A percentile compares a stretch with the other conserved stretches of the same genome.
These are phyloP conservation scores for Strigamia maritima DNA, from an alignment of 2,888 invertebrate genomes.

Conservation along the genomic window DNA sequence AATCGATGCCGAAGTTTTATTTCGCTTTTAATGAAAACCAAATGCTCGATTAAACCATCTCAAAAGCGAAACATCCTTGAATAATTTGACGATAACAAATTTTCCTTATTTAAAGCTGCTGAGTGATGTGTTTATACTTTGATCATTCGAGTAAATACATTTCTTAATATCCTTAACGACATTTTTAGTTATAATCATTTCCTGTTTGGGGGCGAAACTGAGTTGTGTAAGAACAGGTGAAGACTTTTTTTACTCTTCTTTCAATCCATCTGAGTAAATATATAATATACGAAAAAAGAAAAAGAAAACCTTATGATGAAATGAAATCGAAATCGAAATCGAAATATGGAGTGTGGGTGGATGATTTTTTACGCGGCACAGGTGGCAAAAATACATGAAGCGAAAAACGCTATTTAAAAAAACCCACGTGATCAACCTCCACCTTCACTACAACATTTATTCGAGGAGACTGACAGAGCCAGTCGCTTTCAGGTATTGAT, in stretches of 20 bases:
- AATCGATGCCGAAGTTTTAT: background rate
- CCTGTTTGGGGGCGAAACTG: background rate
- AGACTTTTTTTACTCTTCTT: background rate
- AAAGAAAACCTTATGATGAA: background rate
- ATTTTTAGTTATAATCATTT: background rate
- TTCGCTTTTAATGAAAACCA: background rate
- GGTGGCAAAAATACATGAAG: conserved; percentile 7
- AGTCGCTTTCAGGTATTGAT: conserved; percentile 25
- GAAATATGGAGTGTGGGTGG: background rate
- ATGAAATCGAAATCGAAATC: background rate
- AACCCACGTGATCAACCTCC: background rate
- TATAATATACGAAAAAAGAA: background rate
- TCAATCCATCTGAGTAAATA: background rate
- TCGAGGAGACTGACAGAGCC: background rate
- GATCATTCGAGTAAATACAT: background rate
- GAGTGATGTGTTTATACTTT: background rate
- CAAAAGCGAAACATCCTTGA: background rate
- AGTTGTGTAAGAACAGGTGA: conserved; percentile 2
- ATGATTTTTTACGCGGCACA: background rate
- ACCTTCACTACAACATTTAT: conserved; percentile 17
- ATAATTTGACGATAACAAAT: background rate
- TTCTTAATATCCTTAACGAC: conserved; percentile 15
- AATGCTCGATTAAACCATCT: background rate
- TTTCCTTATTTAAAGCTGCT: background rate
- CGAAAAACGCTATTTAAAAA: background rate